phyloP scores from a whole-genome alignment of 2,113 vertebrate genomes.

The Chaetura pelagica region DNA sequence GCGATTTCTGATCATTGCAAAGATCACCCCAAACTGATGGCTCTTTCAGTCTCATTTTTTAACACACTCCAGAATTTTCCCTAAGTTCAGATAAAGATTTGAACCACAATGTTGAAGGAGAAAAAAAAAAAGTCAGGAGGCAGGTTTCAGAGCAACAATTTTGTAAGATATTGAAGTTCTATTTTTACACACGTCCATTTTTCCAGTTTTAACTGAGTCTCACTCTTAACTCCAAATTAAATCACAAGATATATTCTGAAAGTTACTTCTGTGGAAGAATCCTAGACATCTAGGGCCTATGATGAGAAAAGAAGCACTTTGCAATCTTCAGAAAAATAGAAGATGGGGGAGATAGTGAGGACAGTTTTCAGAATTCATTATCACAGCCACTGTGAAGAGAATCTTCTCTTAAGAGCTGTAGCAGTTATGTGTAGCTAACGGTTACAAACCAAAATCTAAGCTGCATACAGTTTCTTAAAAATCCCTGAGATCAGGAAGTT shows the following conservation, averaged over 20 bases:
- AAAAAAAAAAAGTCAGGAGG: not conserved
- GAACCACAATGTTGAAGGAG: not conserved
- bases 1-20: not conserved
- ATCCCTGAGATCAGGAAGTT: not conserved
- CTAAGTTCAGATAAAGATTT: not conserved
- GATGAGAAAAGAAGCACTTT: not conserved
- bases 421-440: not conserved
- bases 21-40: not conserved
- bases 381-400: not conserved
- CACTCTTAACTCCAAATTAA: not conserved
- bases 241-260: not conserved
- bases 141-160: not conserved
- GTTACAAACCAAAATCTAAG: not conserved
- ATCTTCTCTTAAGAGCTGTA: not conserved
- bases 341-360: not conserved
- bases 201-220: not conserved
- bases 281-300: not conserved
- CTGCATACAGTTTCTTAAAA: not conserved
- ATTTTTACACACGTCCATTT: not conserved
- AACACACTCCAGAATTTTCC: not conserved
- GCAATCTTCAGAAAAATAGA: not conserved
- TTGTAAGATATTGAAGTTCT: not conserved
- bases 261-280: constrained; percentile 8
- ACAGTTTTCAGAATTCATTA: not conserved
- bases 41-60: not conserved